Evolutionary conservation across 2,113 vertebrate genomes (phyloP), one percentile per base, ranked within the genome.

Genomic region (Sorex araneus): DNA sequence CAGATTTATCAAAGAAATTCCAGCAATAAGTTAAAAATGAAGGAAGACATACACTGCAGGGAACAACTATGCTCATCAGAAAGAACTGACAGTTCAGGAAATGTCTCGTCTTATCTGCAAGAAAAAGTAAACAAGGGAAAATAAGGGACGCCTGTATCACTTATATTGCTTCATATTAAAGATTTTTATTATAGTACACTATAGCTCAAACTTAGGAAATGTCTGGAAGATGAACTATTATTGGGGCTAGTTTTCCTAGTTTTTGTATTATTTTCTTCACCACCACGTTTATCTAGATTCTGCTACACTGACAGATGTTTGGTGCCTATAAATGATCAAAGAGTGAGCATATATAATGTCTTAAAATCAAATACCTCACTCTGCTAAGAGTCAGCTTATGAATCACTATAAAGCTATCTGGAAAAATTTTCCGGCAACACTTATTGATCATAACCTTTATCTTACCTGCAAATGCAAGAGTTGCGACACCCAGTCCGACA

Each of bases 381-480:
- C 90, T 45, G 78, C 3, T 11, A 87, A 78, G 15, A 45, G 25
- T 60, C 50, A 75, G 71, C 36, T 84, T 50, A 71, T 80, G 57
- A 94, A 86, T 88, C 45, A 81, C 57, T 69, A 27, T 0, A 70
- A 66, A 40, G 36, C 43, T 34, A 70, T 27, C 23, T 80, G 50
- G 32, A 94, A 89, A 80, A 9, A 67, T 70, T 73, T 70, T n/a
- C 89, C 34, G 3, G 3, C 32, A 86, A 73, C 27, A 88, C 47
- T 32, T 82, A 50, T 40, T 78, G 43, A 27, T 60, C 60, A 45
- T 4, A 1, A 69, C 43, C 16, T 71, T 71, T 88, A 63, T n/a
- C 97, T 98, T 97, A 99, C 99, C 99, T 97, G 98, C 99, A 98
- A 99, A 99, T 7, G 98, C 99, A 90, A 98, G 97, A 80, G 99